phyloP scores from a whole-genome alignment of 2,888 invertebrate genomes.

The Tetropium fuscum region DNA sequence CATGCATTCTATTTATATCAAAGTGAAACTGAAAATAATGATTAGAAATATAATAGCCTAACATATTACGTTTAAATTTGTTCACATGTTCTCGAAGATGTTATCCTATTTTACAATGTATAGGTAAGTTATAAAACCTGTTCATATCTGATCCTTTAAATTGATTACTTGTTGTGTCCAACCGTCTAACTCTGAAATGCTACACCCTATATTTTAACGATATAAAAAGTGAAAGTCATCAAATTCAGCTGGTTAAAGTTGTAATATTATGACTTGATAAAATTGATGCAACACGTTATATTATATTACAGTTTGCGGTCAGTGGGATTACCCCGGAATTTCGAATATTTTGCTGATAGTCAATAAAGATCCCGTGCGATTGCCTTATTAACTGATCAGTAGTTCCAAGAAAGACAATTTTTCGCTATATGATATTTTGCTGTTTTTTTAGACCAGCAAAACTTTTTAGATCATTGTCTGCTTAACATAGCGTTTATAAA shows the following conservation, averaged over 20 bases:
- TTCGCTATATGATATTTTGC: too few species aligned
- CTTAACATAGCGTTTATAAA: too few species aligned
- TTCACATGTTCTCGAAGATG: background rate
- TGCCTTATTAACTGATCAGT: too few species aligned
- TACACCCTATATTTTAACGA: constrained; percentile 9
- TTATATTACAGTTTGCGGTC: background rate
- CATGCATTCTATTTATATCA: too few species aligned
- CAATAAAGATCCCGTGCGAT: too few species aligned
- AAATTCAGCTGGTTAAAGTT: constrained; percentile 2
- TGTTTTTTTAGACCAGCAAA: too few species aligned
- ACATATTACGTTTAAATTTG: background rate
- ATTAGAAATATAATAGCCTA: too few species aligned
- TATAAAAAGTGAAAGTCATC: constrained; percentile 17
- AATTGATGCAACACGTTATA: constrained; percentile 1
- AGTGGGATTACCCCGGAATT: too few species aligned
- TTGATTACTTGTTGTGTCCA: constrained; percentile 11
- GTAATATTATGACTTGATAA: constrained; percentile 11
- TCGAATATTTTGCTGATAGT: too few species aligned
- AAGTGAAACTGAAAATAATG: too few species aligned
- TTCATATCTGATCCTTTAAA: constrained; percentile 13
- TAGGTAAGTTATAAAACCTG: constrained; percentile 10
- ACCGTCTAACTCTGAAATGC: constrained; percentile 8
- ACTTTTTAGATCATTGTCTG: too few species aligned
- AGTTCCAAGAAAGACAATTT: too few species aligned
- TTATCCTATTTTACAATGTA: background rate